Percentiles rank a stretch among this genome's conserved stretches.
Evolutionary conservation across 2,113 vertebrate genomes (phyloP).

Genomic region (Aythya baeri): DNA sequence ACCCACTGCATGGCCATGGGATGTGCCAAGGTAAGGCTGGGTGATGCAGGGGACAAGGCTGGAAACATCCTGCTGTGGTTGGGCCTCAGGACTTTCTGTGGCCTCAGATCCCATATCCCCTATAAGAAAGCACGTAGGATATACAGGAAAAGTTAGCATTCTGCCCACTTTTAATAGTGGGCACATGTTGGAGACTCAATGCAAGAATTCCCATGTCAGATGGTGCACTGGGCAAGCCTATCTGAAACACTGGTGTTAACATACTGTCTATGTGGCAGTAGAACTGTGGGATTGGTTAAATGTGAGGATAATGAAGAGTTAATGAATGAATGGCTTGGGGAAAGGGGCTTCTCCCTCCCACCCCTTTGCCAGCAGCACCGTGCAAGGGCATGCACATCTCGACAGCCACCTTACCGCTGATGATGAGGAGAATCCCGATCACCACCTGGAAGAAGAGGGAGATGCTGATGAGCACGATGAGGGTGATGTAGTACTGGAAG

Average conservation of each 20-base stretch:
- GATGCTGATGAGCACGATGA: slow-evolving; percentile 86
- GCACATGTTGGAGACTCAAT: neutral
- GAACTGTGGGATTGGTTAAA: neutral
- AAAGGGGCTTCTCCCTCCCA: neutral
- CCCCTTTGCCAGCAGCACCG: no score
- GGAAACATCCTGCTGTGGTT: rapidly evolving
- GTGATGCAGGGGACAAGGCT: rapidly evolving
- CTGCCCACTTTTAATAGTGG: neutral
- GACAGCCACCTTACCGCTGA: slow-evolving; percentile 80
- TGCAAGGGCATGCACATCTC: rapidly evolving
- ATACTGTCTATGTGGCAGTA: neutral
- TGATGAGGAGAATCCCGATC: slow-evolving; percentile 85
- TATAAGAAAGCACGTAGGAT: rapidly evolving
- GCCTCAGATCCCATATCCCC: neutral
- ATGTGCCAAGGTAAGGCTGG: neutral
- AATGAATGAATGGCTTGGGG: neutral
- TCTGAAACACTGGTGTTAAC: neutral
- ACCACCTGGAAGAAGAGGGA: slow-evolving; percentile 88
- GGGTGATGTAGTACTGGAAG: slow-evolving; percentile 82
- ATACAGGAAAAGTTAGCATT: neutral
- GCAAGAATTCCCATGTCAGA: neutral
- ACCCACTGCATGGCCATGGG: neutral
- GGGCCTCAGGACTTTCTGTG: neutral
- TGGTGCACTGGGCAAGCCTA: neutral
- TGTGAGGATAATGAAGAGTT: neutral